These are phyloP conservation scores for Ectropis grisescens DNA, from an alignment of 1,140 invertebrate genomes.

Conservation along the genomic window DNA sequence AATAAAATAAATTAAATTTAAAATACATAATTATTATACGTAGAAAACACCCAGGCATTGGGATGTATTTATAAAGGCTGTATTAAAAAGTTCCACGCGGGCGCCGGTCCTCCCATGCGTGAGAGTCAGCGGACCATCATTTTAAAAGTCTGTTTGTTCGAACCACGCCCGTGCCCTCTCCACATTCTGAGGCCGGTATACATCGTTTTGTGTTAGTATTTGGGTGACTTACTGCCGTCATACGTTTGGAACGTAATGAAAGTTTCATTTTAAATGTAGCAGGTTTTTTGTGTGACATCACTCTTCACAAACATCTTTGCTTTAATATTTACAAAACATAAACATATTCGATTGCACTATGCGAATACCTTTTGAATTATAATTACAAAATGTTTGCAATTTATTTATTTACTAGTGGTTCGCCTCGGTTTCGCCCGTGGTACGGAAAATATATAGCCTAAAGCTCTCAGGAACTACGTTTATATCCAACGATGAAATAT, in stretches of 20 bases:
- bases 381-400: too few species aligned
- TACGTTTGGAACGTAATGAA: neutral
- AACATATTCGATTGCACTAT: too few species aligned
- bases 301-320: neutral
- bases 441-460: too few species aligned
- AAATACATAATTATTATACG: neutral
- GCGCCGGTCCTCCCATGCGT: conserved; percentile 38
- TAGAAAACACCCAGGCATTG: conserved; percentile 24
- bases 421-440: too few species aligned
- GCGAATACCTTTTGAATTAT: too few species aligned
- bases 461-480: too few species aligned
- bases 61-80: conserved; percentile 32
- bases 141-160: conserved; percentile 32
- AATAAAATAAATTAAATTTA: neutral
- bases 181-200: neutral
- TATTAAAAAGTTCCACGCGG: conserved; percentile 58
- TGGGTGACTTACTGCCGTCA: neutral
- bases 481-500: too few species aligned
- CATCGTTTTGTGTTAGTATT: neutral
- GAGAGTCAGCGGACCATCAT: conserved; percentile 41
- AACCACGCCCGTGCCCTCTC: neutral
- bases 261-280: neutral
- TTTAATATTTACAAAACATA: neutral
- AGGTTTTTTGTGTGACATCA: neutral
- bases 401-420: too few species aligned